Evolutionary conservation across 23 tunicate genomes (phyloP).

Genomic region (Botrylloides violaceus): DNA sequence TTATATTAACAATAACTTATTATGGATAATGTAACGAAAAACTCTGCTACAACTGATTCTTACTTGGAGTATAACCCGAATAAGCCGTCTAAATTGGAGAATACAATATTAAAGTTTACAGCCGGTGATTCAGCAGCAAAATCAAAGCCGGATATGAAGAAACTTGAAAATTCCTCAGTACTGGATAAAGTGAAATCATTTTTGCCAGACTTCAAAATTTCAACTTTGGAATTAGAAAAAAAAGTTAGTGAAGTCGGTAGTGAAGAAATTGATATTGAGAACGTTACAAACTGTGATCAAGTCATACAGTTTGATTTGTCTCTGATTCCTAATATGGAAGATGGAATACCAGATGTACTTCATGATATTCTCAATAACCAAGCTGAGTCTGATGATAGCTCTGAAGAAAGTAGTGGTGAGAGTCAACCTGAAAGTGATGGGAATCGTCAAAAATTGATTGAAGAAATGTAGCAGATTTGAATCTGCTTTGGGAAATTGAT

Average conservation of each 20-base stretch:
- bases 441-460: neutral
- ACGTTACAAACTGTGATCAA: conserved; percentile 28
- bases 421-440: neutral
- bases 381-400: neutral
- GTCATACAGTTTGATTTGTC: conserved; percentile 63
- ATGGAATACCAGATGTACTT: neutral
- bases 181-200: conserved; percentile 39
- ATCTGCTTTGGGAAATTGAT: no score
- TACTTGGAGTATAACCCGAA: neutral
- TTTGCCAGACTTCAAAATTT: conserved; percentile 40
- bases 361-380: neutral
- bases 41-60: no score
- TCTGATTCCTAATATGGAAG: conserved; percentile 30
- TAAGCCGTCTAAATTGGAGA: neutral
- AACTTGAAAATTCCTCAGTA: neutral
- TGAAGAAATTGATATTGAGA: conserved; percentile 42
- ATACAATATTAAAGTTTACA: neutral
- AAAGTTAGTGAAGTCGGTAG: neutral
- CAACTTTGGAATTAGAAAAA: conserved; percentile 24
- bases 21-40: no score
- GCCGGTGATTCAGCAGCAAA: neutral
- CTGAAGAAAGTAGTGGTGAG: neutral
- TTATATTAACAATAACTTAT: no score
- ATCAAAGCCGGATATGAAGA: neutral
- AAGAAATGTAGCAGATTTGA: neutral